Base-by-base conservation (phyloP, 35 echinoderm and acorn worm species). In the Strongylocentrotus purpuratus region DNA sequence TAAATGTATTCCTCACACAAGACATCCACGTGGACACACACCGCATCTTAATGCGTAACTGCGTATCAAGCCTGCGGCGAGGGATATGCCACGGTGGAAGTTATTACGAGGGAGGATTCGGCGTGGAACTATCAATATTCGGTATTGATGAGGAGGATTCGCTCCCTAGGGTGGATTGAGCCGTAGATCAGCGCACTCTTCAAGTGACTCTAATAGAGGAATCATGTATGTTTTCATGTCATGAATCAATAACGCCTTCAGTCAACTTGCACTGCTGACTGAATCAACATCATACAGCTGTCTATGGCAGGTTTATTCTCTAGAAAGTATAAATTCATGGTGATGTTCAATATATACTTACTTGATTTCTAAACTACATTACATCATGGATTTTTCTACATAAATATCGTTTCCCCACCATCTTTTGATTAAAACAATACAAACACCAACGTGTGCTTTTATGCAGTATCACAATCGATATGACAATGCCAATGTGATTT, bases 61-160 rank as follows among this genome's bases (percentile, higher is more conserved):
- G 31, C 33, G 17, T 7, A 46, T 89, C 33, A 15, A 35, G 33
- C 87, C 87, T 41, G 20, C 45, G 87, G 87, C 33, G 32, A 89
- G 87, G 33, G 33, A 31, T 31, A 33, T 89, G 87, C 87, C 87
- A 89, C 87, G 87, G 32, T 89, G 87, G 87, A 33, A 89, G 87
- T 89, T 89, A 46, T 89, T 89, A 89, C 87, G 87, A 33, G 9
- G 87, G n/a, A 33, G 25, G 45, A 33, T 89, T 89, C 87, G 25
- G 87, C 87, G 87, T 89, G 87, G 87, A 78, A 78, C 65, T 78
- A 78, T 78, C 65, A 78, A 78, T 78, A 78, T 78, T 78, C 65
- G n/a, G 65, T 78, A 78, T 78, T 78, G 65, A 78, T 78, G 65
- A 78, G 65, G 65, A 78, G 65, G 65, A 28, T 78, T 4, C 65